Evolutionary conservation across 2,113 vertebrate species (phyloP), one percentile per base, ranked within the genome.

Genomic region (Phainopepla nitens): DNA sequence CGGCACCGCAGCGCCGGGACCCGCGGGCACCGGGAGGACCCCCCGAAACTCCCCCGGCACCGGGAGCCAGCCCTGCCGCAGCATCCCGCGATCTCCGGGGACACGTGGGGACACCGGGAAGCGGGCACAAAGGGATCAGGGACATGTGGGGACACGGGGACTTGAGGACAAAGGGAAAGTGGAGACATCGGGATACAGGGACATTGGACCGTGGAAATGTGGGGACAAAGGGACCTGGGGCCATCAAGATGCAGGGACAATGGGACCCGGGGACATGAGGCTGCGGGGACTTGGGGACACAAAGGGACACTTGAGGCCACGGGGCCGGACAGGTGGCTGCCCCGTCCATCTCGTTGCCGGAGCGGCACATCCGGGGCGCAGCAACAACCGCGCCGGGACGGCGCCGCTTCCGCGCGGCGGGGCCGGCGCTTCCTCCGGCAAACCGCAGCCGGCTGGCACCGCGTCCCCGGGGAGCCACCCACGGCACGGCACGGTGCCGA

Each of bases 341-440:
- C 65, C 69, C 41, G 1, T 39, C 78, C 4, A 2, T 41, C 58
- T 13, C 13, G 0, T 10, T 6, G 41, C 33, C 6, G 13, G 25
- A 42, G 36, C 42, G 4, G 82, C 82, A 61, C 89, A 90, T 80
- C 94, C 82, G 90, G 87, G 92, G 57, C 1, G 39, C 92, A 44
- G 89, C 72, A 9, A 9, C 28, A 3, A 51, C 85, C 35, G 9
- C 35, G 44, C 39, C 45, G 3, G 53, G 53, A 13, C 62, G 4
- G 60, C 39, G 49, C 70, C 6, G 47, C 76, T 79, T 41, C 57
- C 31, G 41, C 11, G 3, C 14, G 17, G 77, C 9, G 9, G 50
- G 82, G 82, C 53, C 22, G 49, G n/a, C 8, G 31, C 77, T 72
- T 89, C 77, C 85, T 31, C 45, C 11, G 2, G 21, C 29, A n/a